Evolutionary conservation across 2,797 vertebrate species (phyloP).

Genomic region (Platalea minor): DNA sequence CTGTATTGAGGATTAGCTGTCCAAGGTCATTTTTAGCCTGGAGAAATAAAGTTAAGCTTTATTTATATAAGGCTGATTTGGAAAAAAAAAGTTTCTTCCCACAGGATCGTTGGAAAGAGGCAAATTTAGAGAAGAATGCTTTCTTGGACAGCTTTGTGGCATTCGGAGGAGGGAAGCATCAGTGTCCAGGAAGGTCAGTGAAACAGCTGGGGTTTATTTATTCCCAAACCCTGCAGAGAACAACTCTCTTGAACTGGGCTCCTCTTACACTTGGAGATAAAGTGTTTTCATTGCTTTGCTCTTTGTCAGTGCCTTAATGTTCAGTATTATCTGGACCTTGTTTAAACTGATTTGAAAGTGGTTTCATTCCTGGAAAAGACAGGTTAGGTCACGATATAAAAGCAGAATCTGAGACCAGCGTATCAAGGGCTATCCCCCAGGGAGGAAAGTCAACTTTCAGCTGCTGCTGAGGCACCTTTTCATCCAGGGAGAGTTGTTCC

Average conservation of each 20-base stretch:
- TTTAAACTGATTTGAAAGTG: background rate
- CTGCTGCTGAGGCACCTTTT: background rate
- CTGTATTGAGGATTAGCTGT: slow-evolving; percentile 70
- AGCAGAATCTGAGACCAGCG: background rate
- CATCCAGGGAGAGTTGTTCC: background rate
- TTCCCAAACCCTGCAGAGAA: slow-evolving; percentile 38
- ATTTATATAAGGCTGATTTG: slow-evolving; percentile 76
- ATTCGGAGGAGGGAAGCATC: slow-evolving; percentile 84
- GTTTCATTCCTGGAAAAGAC: background rate
- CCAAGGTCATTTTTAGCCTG: slow-evolving; percentile 71
- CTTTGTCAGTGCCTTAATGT: background rate
- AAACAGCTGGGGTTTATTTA: slow-evolving; percentile 64
- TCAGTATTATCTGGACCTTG: background rate
- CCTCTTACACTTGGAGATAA: background rate
- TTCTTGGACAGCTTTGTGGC: slow-evolving; percentile 85
- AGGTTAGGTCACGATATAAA: background rate
- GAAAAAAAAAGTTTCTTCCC: slow-evolving; percentile 79
- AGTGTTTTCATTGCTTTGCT: slow-evolving; percentile 8
- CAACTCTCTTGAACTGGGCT: background rate
- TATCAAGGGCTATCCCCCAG: background rate
- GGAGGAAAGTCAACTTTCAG: background rate
- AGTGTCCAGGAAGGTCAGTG: slow-evolving; percentile 88
- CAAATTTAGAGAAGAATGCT: slow-evolving; percentile 86
- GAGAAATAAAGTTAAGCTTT: slow-evolving; percentile 75
- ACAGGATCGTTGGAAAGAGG: slow-evolving; percentile 87